phyloP scores from a whole-genome alignment of 2,888 invertebrate genomes.

The Chrysopilus asiliformis region DNA sequence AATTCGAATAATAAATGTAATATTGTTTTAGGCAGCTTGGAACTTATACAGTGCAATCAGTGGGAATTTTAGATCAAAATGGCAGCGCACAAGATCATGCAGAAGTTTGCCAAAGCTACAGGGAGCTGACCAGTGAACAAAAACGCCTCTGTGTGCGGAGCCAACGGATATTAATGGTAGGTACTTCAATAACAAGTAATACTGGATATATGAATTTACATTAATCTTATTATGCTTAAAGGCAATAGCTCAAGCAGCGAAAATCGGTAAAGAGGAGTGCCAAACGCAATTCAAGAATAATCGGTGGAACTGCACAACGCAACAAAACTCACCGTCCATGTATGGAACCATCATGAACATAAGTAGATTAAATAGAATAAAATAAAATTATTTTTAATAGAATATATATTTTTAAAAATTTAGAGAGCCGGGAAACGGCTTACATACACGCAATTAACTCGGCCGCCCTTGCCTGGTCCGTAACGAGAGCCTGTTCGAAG shows the following conservation, averaged over 20 bases:
- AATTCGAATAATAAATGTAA: too few species aligned
- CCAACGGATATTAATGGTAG: slow-evolving; percentile 14
- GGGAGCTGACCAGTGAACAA: slow-evolving; percentile 15
- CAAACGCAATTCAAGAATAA: slow-evolving; percentile 77
- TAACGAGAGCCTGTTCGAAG: slow-evolving; percentile 74
- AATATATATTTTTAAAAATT: not conserved
- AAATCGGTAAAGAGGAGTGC: slow-evolving; percentile 78
- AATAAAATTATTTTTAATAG: slow-evolving; percentile 58
- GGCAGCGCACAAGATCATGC: slow-evolving; percentile 11
- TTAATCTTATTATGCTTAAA: slow-evolving; percentile 28
- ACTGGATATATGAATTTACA: too few species aligned
- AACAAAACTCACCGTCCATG: slow-evolving; percentile 46
- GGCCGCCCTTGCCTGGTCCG: slow-evolving; percentile 77
- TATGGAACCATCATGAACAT: slow-evolving; percentile 74
- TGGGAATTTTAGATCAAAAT: slow-evolving; percentile 15
- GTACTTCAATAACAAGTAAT: too few species aligned
- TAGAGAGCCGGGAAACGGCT: slow-evolving; percentile 80
- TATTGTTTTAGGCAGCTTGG: slow-evolving; percentile 15
- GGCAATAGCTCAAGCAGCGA: slow-evolving; percentile 69
- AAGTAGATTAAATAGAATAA: slow-evolving; percentile 56
- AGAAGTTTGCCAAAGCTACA: slow-evolving; percentile 15
- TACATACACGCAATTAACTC: slow-evolving; percentile 81
- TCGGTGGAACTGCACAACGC: slow-evolving; percentile 70
- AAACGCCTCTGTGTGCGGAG: slow-evolving; percentile 14
- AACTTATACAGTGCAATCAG: slow-evolving; percentile 14